Percentiles rank a stretch among this genome's conserved stretches.
Evolutionary conservation across 2,113 vertebrate genomes (phyloP).

Genomic region (Micronycteris hirsuta): DNA sequence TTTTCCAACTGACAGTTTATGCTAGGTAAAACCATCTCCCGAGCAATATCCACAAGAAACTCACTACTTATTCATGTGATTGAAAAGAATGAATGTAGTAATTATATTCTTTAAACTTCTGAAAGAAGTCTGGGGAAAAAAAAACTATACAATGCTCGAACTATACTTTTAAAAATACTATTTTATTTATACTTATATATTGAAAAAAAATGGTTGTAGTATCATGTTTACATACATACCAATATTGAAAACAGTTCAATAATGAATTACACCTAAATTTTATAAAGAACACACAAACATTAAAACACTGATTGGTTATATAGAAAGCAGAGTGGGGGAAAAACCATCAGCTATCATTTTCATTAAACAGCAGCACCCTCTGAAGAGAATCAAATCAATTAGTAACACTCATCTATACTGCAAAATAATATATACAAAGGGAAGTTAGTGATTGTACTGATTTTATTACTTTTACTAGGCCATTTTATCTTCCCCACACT

Average conservation of each 20-base stretch:
- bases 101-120: background rate
- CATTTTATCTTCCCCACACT: slow-evolving; percentile 44
- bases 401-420: slow-evolving; percentile 54
- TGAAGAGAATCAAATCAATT: slow-evolving; percentile 60
- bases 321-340: slow-evolving; percentile 59
- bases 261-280: slow-evolving; percentile 57
- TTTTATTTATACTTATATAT: slow-evolving; percentile 82
- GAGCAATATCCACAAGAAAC: background rate
- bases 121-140: background rate
- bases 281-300: slow-evolving; percentile 67
- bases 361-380: slow-evolving; percentile 66
- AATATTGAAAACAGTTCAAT: slow-evolving; percentile 47
- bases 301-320: slow-evolving; percentile 69
- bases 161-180: slow-evolving; percentile 78
- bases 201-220: slow-evolving; percentile 70
- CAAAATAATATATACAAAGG: slow-evolving; percentile 39
- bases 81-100: background rate
- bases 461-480: slow-evolving; percentile 56
- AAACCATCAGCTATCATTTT: slow-evolving; percentile 59
- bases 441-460: slow-evolving; percentile 76
- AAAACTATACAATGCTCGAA: slow-evolving; percentile 18
- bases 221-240: slow-evolving; percentile 67
- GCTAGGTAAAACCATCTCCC: background rate
- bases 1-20: background rate
- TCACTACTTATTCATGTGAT: background rate